phyloP scores from a whole-genome alignment of 2,113 vertebrate species.

The Puffinus mauretanicus region DNA sequence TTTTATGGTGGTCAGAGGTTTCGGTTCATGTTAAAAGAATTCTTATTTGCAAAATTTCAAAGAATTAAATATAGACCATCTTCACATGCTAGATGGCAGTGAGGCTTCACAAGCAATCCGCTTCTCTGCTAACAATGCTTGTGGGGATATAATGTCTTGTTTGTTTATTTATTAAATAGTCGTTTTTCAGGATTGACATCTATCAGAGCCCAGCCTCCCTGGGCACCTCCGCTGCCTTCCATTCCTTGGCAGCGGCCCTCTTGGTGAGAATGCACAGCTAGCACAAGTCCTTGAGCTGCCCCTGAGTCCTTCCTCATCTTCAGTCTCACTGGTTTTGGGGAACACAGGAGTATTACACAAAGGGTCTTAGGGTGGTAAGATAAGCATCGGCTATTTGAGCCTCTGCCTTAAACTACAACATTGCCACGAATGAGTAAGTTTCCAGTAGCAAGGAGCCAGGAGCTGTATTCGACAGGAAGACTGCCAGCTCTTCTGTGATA shows the following conservation, averaged over 20 bases:
- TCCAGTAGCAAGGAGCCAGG: background rate
- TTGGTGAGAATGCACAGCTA: background rate
- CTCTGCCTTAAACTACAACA: background rate
- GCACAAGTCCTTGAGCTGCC: background rate
- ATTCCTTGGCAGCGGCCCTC: background rate
- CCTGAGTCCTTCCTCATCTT: background rate
- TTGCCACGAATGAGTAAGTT: background rate
- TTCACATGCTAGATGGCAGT: background rate
- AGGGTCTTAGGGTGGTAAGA: background rate
- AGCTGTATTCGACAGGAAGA: background rate
- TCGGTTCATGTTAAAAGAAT: background rate
- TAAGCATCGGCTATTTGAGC: background rate
- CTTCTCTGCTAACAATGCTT: background rate
- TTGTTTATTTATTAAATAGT: background rate
- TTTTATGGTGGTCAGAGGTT: slow-evolving; percentile 23
- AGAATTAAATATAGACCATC: background rate
- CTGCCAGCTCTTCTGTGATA: background rate
- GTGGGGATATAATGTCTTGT: background rate
- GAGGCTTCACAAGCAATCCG: background rate
- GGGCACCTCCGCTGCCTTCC: background rate
- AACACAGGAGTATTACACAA: background rate
- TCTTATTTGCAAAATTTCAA: background rate
- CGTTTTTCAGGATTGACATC: background rate
- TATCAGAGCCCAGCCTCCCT: background rate
- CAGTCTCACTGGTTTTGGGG: background rate